Evolutionary conservation across 2,888 invertebrate species (phyloP).

Genomic region (Heliconius ethilla): DNA sequence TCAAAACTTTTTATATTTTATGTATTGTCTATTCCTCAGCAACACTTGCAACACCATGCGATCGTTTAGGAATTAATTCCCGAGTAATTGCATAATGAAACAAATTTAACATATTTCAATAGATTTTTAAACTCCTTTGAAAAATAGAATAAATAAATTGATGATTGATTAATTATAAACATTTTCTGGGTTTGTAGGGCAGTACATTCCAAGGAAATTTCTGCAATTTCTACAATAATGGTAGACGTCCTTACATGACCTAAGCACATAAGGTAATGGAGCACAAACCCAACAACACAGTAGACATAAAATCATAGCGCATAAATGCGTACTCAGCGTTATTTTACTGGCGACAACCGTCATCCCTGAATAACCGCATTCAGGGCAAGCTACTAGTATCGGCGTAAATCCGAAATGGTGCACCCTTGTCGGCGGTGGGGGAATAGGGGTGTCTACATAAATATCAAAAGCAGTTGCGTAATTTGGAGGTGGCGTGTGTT

Average conservation of each 20-base stretch:
- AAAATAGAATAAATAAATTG: neutral
- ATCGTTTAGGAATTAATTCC: conserved; percentile 28
- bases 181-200: conserved; percentile 69
- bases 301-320: conserved; percentile 68
- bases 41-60: conserved; percentile 35
- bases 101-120: neutral
- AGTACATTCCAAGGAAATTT: conserved; percentile 70
- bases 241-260: conserved; percentile 76
- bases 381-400: conserved; percentile 66
- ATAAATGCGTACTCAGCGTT: conserved; percentile 72
- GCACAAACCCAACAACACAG: conserved; percentile 76
- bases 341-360: conserved; percentile 63
- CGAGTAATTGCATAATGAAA: neutral
- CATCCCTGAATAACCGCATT: conserved; percentile 71
- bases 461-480: conserved; percentile 75
- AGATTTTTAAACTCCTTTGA: neutral
- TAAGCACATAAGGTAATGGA: conserved; percentile 69
- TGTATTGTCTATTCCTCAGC: neutral
- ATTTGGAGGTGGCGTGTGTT: conserved; percentile 72
- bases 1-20: neutral
- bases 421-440: conserved; percentile 58
- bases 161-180: conserved; percentile 38
- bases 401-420: conserved; percentile 68
- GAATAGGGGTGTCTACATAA: conserved; percentile 64
- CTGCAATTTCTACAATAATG: conserved; percentile 76